Conservation (phyloP, 2,113 vertebrate genomes). For the Serinus canaria region DNA sequence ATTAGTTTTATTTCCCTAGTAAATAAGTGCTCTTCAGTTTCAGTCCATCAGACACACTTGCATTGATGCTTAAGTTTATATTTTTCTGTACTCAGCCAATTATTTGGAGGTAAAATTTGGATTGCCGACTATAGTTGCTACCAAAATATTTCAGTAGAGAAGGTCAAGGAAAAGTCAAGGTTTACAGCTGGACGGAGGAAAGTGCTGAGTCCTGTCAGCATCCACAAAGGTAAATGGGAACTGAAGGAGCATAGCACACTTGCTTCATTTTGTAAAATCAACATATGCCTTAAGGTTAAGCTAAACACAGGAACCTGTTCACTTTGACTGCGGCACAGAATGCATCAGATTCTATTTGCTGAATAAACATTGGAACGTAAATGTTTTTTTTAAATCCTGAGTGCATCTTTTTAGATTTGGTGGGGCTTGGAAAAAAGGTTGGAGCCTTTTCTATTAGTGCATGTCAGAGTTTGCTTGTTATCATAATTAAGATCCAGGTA, state of each 20-base stretch:
- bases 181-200: background rate
- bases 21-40: background rate
- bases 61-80: background rate
- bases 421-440: background rate
- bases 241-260: background rate
- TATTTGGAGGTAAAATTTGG: slow-evolving; percentile 23
- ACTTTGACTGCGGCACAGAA: background rate
- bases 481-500: slow-evolving; percentile 3
- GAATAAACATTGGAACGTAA: background rate
- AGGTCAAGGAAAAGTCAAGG: slow-evolving; percentile 16
- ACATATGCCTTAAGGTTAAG: slow-evolving; percentile 34
- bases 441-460: background rate
- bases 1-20: background rate
- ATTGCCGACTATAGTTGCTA: background rate
- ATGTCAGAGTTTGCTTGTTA: background rate
- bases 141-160: background rate
- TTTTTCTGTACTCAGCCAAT: background rate
- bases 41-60: background rate
- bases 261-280: slow-evolving; percentile 48
- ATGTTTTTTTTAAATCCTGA: background rate
- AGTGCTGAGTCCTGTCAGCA: background rate
- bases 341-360: slow-evolving; percentile 12
- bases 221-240: slow-evolving; percentile 1
- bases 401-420: background rate
- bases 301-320: slow-evolving; percentile 24